Conservation (phyloP, 2,113 vertebrate species). For the Phocoena phocoena region DNA sequence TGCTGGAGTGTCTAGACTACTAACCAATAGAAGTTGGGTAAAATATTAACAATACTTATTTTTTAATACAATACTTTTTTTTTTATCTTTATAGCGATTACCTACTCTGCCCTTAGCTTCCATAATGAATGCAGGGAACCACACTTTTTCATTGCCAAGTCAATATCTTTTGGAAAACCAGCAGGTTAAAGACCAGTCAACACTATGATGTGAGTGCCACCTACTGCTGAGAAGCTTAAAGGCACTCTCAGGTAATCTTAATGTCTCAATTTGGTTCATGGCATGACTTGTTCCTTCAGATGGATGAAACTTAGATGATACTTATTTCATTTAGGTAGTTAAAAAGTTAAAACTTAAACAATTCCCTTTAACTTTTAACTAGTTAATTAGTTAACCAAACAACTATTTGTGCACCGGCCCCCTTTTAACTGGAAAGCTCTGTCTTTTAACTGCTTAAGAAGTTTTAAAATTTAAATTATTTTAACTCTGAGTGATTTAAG, state of each 20-base stretch:
- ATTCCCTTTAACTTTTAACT: background rate
- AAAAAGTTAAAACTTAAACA: background rate
- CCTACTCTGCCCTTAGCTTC: background rate
- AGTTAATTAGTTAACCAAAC: background rate
- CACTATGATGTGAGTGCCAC: constrained; percentile 53
- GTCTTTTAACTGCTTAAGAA: constrained; percentile 13
- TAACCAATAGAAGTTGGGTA: background rate
- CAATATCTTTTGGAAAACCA: background rate
- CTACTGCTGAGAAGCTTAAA: constrained; percentile 47
- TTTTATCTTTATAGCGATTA: background rate
- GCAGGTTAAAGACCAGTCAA: background rate
- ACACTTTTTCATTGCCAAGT: background rate
- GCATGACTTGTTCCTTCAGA: background rate
- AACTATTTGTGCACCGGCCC: background rate
- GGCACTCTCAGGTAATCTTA: background rate
- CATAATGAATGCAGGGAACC: background rate
- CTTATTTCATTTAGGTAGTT: background rate
- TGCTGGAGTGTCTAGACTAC: background rate
- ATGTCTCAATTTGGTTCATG: background rate
- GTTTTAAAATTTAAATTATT: constrained; percentile 18
- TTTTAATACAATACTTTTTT: background rate
- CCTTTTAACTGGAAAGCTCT: background rate
- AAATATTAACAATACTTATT: background rate
- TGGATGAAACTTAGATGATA: background rate
- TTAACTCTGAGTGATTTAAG: background rate